phyloP scores from a whole-genome alignment of 2,888 invertebrate genomes.

The Dorcus hopei region DNA sequence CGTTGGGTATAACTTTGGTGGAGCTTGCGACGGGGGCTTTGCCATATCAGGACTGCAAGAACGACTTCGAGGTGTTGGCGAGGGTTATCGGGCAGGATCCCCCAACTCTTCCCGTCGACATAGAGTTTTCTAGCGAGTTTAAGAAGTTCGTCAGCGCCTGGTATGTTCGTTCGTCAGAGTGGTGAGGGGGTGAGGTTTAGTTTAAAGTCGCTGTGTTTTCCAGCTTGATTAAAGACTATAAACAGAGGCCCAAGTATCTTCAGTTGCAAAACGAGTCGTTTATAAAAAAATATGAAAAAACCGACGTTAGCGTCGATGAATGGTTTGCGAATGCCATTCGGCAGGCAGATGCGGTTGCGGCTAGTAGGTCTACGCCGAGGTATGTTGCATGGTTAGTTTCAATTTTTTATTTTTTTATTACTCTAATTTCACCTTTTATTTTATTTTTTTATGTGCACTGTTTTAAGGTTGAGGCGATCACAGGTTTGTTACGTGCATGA shows the following conservation, averaged over 20 bases:
- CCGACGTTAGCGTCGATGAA: slow-evolving; percentile 67
- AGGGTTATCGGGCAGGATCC: slow-evolving; percentile 87
- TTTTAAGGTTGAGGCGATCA: no score
- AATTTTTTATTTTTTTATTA: slow-evolving; percentile 20
- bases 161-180: slow-evolving; percentile 36
- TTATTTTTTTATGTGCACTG: slow-evolving; percentile 16
- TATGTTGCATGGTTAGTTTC: slow-evolving; percentile 52
- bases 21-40: slow-evolving; percentile 96
- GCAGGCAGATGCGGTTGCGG: slow-evolving; percentile 41
- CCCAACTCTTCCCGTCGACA: slow-evolving; percentile 74
- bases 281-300: slow-evolving; percentile 73
- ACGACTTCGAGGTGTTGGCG: slow-evolving; percentile 95
- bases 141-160: slow-evolving; percentile 88
- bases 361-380: slow-evolving; percentile 50
- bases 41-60: slow-evolving; percentile 91
- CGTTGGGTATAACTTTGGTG: slow-evolving; percentile 91
- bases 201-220: background rate
- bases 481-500: no score
- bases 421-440: background rate
- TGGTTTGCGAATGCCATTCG: slow-evolving; percentile 76
- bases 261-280: slow-evolving; percentile 86
- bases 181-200: background rate
- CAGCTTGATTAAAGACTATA: slow-evolving; percentile 91
- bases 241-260: slow-evolving; percentile 89
- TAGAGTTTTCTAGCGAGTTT: slow-evolving; percentile 81